Base-by-base conservation (phyloP, 2,797 vertebrate species). In the Coregonus suidteri region DNA sequence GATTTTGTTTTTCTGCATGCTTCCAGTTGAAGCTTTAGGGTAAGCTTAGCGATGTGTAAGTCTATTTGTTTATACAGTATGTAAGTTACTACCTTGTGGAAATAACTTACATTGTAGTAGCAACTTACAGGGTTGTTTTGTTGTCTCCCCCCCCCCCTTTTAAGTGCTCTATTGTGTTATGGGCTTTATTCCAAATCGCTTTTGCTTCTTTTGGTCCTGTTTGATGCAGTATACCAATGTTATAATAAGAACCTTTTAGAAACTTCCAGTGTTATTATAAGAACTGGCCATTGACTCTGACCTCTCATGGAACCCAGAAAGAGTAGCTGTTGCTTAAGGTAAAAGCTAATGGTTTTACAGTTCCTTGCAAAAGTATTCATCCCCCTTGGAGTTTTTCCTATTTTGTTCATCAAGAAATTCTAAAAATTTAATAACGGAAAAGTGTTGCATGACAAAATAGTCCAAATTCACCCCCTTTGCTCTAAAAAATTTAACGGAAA, bases 11-110 rank as follows among this genome's bases (percentile, higher is more conserved):
- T 77, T 89, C 90, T 94, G 92, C 94, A 94, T 96, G 95, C 95
- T 92, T 94, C 96, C 96, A 94, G 93, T 93, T 94, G 95, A 90
- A 90, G 88, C 93, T 93, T 91, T 96, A 93, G 90, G 93, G 92
- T 95, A 90, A 95, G 95, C 54, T 31, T 74, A n/a, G 54, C 14
- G 1, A 74, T 62, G 34, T 62, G 14, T 31, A 65, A 5, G 11
- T 13, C 3, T 67, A 1, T 34, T 6, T 4, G 14, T 34, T 30
- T 18, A 56, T 18, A 47, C 54, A 20, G 15, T 59, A 65, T 67
- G 65, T 16, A 67, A 34, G 65, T 67, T 67, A 31, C 9, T 66
- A 65, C 13, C 30, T 31, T 14, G 9, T 66, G 30, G 64, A 30
- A 67, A 67, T 67, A 62, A 62, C 56, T 62, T 20, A 30, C 84